Base-by-base conservation (phyloP, 2,888 invertebrate species). In the Empis livida region DNA sequence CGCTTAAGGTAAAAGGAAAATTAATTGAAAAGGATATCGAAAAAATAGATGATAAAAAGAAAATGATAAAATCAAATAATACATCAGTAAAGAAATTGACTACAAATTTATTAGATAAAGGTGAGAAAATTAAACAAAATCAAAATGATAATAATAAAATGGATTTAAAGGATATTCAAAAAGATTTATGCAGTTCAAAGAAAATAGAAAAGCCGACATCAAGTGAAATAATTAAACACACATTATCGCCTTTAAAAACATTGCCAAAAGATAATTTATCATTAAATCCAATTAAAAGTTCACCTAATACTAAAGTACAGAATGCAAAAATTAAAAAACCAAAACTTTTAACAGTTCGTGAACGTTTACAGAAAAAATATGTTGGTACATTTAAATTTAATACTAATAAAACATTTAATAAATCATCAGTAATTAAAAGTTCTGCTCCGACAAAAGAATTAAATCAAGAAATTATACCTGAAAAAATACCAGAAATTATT, bases 391-490 rank as follows among this genome's bases (percentile, higher is more conserved):
- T 35, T 4, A 40, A 49, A 15, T 52, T 53, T 20, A 53, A 51
- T 23, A 11, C 39, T 4, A 50, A 38, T 2, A 56, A 53, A 45
- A 50, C 53, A 10, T 54, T 55, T n/a, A 51, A 48, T 30, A 54
- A 54, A 42, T 48, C 50, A 11, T 42, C 46, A 23, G 47, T 51
- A 42, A 54, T 51, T 32, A 52, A 48, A 37, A n/a, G n/a, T n/a
- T n/a, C n/a, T n/a, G 30, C 43, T 1, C 44, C 48, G 14, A 10
- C 41, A 2, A 41, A 38, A 16, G 39, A 48, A n/a, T n/a, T n/a
- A n/a, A n/a, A n/a, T n/a, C n/a, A n/a, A 43, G 17, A 61, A 44
- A 62, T 62, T 62, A 61, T 63, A 11, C 53, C 62, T 45, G 65
- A 62, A 49, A 63, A 60, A 50, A 58, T 60, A 5, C 20, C 39